phyloP scores from a whole-genome alignment of 2,113 vertebrate species.

The Phylloscopus whistleri region DNA sequence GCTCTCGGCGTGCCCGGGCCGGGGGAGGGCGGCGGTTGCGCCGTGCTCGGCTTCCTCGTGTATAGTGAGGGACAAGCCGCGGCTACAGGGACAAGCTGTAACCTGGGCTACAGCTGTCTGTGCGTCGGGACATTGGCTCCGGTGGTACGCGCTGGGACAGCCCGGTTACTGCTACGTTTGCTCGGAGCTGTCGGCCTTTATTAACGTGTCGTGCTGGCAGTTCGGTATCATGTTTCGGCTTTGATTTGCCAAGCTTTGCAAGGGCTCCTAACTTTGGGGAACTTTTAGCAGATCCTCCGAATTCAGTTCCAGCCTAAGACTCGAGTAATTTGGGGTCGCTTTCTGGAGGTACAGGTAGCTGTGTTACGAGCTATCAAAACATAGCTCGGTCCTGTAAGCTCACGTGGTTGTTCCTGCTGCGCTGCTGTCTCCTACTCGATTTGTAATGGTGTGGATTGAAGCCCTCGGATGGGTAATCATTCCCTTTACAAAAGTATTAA shows the following conservation, averaged over 20 bases:
- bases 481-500: background rate
- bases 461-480: fast-evolving
- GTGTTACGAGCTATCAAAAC: background rate
- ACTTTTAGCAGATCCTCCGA: background rate
- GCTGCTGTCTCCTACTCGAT: fast-evolving
- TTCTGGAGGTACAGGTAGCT: background rate
- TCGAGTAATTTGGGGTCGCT: too few species aligned
- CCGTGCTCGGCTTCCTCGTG: too few species aligned
- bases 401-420: background rate
- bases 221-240: background rate
- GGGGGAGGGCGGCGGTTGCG: background rate
- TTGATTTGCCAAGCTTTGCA: background rate
- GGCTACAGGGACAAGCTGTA: fast-evolving
- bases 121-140: fast-evolving
- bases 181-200: fast-evolving
- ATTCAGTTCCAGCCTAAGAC: background rate
- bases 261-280: background rate
- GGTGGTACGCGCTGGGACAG: fast-evolving
- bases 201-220: fast-evolving
- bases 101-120: fast-evolving
- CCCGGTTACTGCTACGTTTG: fast-evolving
- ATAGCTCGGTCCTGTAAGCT: background rate
- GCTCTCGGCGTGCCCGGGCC: background rate
- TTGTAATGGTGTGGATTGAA: background rate
- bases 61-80: fast-evolving